phyloP scores from a whole-genome alignment of 2,113 vertebrate genomes.

The Stomatorhinus ivindoensis region DNA sequence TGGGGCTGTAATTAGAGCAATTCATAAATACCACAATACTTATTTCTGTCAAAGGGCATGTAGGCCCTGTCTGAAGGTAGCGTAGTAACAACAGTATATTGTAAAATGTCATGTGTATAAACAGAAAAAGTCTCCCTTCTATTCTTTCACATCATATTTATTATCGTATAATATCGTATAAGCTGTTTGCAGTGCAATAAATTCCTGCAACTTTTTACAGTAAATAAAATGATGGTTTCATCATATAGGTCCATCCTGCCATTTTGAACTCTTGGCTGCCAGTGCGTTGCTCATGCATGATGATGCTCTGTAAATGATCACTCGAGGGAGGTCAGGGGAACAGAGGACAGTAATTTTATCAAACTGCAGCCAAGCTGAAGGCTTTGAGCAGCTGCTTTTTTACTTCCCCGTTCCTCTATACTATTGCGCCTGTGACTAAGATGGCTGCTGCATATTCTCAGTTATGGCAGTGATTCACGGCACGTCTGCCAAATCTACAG shows the following conservation, averaged over 20 bases:
- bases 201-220: background rate
- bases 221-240: background rate
- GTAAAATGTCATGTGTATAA: background rate
- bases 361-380: background rate
- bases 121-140: background rate
- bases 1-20: background rate
- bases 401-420: background rate
- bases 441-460: background rate
- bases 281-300: background rate
- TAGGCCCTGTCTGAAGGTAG: background rate
- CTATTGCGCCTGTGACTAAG: background rate
- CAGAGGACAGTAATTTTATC: background rate
- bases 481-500: background rate
- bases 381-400: background rate
- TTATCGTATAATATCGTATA: background rate
- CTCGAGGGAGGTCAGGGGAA: background rate
- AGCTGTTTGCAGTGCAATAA: background rate
- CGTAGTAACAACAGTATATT: background rate
- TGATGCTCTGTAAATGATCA: background rate
- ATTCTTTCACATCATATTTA: background rate
- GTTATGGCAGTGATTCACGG: background rate
- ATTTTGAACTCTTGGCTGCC: background rate
- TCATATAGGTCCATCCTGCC: background rate
- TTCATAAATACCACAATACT: background rate
- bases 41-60: background rate